A percentile compares a stretch with the other conserved stretches of the same genome.
These are phyloP conservation scores for Stenichneumon culpator DNA, from an alignment of 2,888 invertebrate genomes.

Conservation along the genomic window DNA sequence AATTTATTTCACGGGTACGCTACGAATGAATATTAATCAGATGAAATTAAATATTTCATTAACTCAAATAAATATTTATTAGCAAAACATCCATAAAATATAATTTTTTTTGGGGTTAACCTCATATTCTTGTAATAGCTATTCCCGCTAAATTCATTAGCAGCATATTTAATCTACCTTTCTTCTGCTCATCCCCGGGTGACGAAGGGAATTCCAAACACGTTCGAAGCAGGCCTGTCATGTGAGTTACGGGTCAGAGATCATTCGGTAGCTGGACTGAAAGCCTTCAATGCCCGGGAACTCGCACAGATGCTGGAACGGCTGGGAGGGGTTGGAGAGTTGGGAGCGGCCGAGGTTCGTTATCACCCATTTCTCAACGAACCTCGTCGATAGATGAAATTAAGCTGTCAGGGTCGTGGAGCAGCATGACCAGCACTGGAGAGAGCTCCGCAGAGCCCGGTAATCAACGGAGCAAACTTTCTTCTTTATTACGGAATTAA, in stretches of 20 bases:
- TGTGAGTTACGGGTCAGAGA: slow-evolving; percentile 55
- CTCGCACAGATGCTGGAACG: slow-evolving; percentile 10
- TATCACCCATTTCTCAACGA: slow-evolving; percentile 56
- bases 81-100: background rate
- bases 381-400: slow-evolving; percentile 48
- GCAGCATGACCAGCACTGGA: slow-evolving; percentile 27
- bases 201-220: slow-evolving; percentile 42
- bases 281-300: slow-evolving; percentile 48
- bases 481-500: slow-evolving; percentile 44
- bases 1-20: no score
- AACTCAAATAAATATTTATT: background rate
- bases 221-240: slow-evolving; percentile 38
- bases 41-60: background rate
- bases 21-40: background rate
- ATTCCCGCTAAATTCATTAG: background rate
- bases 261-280: slow-evolving; percentile 49
- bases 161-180: background rate
- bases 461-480: slow-evolving; percentile 64
- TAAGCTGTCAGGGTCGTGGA: slow-evolving; percentile 51
- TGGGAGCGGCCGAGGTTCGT: slow-evolving; percentile 42
- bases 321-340: background rate
- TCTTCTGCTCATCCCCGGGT: background rate
- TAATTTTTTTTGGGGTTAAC: background rate
- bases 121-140: no score
- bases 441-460: slow-evolving; percentile 27